Evolutionary conservation across 2,797 vertebrate species (phyloP).

Genomic region (Falco cherrug): DNA sequence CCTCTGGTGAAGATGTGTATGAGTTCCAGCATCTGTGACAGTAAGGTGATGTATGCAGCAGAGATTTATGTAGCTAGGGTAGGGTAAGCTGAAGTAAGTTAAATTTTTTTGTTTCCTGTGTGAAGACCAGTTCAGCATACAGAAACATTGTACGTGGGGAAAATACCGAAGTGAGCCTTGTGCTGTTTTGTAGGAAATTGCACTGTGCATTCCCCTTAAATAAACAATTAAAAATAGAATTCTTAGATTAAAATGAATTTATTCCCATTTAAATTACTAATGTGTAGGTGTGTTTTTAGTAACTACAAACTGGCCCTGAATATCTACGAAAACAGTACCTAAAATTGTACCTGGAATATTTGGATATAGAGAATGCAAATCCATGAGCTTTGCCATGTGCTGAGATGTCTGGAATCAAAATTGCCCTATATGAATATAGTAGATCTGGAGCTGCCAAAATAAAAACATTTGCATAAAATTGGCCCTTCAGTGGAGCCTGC

Average conservation of each 20-base stretch:
- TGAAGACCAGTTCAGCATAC: not conserved
- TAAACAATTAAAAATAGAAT: not conserved
- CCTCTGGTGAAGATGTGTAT: not conserved
- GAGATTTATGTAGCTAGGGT: not conserved
- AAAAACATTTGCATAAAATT: not conserved
- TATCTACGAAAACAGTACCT: not conserved
- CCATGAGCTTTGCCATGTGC: not conserved
- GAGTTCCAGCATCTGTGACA: not conserved
- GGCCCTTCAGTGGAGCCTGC: not conserved
- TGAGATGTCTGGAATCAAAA: not conserved
- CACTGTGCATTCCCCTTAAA: not conserved
- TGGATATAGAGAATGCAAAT: not conserved
- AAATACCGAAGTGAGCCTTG: not conserved
- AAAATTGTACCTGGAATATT: not conserved
- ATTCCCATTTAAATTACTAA: not conserved
- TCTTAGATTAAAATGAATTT: not conserved
- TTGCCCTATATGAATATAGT: not conserved
- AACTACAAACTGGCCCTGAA: not conserved
- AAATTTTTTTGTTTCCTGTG: not conserved
- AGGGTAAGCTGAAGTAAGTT: not conserved
- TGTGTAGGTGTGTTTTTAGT: not conserved
- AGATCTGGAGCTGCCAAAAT: not conserved
- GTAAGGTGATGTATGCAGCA: not conserved
- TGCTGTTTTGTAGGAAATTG: not conserved
- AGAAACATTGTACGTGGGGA: not conserved